Conservation (phyloP, 1,140 invertebrate genomes). For the Goniozus legneri region DNA sequence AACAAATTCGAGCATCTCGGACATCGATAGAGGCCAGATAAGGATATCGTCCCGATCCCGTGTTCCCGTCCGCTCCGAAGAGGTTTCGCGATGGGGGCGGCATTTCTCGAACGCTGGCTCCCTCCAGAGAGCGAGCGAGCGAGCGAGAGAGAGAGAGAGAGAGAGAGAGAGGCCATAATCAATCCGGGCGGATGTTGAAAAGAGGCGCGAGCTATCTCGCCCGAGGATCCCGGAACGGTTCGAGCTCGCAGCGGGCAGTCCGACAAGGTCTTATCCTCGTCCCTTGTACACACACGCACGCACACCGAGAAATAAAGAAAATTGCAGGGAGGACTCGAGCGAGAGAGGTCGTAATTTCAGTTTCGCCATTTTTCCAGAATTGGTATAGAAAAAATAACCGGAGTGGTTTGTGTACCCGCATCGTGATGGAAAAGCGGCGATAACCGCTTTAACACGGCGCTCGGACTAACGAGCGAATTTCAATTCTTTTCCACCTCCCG, state of each 20-base stretch:
- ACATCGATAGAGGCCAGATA: slow-evolving; percentile 22
- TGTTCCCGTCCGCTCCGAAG: slow-evolving; percentile 11
- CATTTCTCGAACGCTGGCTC: no score
- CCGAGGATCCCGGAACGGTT: slow-evolving; percentile 24
- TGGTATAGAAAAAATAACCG: no score
- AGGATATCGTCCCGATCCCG: slow-evolving; percentile 15
- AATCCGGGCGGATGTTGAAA: slow-evolving; percentile 33
- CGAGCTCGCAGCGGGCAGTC: slow-evolving; percentile 18
- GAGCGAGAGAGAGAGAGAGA: background rate
- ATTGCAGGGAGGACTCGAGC: slow-evolving; percentile 19
- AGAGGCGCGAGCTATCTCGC: slow-evolving; percentile 33
- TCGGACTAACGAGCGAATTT: no score
- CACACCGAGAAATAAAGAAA: no score
- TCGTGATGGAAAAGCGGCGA: background rate
- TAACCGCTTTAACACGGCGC: background rate
- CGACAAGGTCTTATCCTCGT: slow-evolving; percentile 2
- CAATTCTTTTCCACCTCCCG: slow-evolving; percentile 14
- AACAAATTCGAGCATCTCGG: slow-evolving; percentile 27
- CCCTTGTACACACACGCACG: no score
- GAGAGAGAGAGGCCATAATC: slow-evolving; percentile 19
- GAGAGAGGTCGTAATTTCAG: slow-evolving; percentile 9
- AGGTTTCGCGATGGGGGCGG: background rate
- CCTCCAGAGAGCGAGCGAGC: slow-evolving; percentile 4
- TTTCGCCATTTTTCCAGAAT: slow-evolving; percentile 4
- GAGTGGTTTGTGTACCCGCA: background rate